Percentiles rank a stretch among this genome's conserved stretches.
These are phyloP conservation scores for Trimorus sp. DNA, from an alignment of 2,888 invertebrate species.

Conservation along the genomic window DNA sequence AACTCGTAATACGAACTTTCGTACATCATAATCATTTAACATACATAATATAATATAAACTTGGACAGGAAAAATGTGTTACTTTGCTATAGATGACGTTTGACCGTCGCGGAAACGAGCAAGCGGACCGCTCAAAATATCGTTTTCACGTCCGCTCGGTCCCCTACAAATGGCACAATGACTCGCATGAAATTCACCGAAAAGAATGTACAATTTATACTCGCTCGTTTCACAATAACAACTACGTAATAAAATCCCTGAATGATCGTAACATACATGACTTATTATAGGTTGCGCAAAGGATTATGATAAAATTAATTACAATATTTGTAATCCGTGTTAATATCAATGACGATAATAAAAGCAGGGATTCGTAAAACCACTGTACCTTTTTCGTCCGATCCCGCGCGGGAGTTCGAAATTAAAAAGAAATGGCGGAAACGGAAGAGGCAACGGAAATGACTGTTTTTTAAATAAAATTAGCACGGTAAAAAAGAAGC, in stretches of 20 bases:
- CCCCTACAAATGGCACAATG: slow-evolving; percentile 52
- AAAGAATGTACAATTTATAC: slow-evolving; percentile 65
- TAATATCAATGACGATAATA: slow-evolving; percentile 38
- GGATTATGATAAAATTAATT: slow-evolving; percentile 52
- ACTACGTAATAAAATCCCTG: slow-evolving; percentile 81
- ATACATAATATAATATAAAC: slow-evolving; percentile 57
- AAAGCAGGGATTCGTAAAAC: slow-evolving; percentile 56
- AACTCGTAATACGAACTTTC: slow-evolving; percentile 47
- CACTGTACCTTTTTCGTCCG: neutral
- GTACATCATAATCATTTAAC: slow-evolving; percentile 50
- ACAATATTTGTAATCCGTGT: slow-evolving; percentile 12
- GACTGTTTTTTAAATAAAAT: neutral
- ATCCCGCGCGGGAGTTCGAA: too few species aligned
- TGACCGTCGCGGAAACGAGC: too few species aligned
- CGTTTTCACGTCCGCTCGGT: too few species aligned
- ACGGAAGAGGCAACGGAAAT: too few species aligned
- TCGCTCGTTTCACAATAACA: slow-evolving; percentile 71
- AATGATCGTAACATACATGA: slow-evolving; percentile 74
- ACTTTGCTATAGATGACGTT: neutral
- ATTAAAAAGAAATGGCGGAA: too few species aligned
- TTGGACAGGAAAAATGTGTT: slow-evolving; percentile 54
- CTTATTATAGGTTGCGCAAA: slow-evolving; percentile 71
- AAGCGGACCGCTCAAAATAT: too few species aligned
- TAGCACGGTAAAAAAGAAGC: too few species aligned
- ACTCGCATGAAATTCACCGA: slow-evolving; percentile 45